Conservation (phyloP, 2,797 vertebrate genomes). For the Gouania willdenowi region DNA sequence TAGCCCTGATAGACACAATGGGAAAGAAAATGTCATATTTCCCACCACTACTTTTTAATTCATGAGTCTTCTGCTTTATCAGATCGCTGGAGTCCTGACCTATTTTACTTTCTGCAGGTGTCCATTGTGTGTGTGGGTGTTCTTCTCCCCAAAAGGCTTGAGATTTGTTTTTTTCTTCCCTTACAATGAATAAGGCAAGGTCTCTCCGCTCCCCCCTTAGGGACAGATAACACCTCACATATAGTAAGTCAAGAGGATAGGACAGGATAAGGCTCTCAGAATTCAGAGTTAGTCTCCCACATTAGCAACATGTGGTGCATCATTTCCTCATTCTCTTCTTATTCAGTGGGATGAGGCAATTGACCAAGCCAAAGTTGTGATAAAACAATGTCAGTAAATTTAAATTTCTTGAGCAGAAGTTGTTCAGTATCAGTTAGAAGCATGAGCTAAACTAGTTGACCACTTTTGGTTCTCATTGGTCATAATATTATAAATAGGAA, state of each 20-base stretch:
- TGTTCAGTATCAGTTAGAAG: no score
- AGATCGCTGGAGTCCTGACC: conserved; percentile 71
- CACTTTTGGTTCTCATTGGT: no score
- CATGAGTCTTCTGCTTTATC: conserved; percentile 75
- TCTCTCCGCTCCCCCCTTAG: conserved; percentile 39
- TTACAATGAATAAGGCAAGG: conserved; percentile 41
- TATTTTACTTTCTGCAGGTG: conserved; percentile 72
- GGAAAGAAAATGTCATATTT: conserved; percentile 74
- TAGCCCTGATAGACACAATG: conserved; percentile 69
- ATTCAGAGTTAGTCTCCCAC: conserved; percentile 60
- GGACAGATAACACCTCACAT: conserved; percentile 68
- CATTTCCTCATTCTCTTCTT: conserved; percentile 42
- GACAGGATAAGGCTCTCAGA: conserved; percentile 55
- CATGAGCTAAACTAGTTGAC: no score
- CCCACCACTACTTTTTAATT: conserved; percentile 71
- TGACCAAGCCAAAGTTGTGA: conserved; percentile 10
- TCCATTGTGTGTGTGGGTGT: conserved; percentile 68
- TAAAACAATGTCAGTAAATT: no score
- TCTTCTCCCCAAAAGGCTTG: conserved; percentile 51
- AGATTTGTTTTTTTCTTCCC: conserved; percentile 35
- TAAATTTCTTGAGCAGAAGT: no score
- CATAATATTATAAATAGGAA: no score
- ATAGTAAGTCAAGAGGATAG: conserved; percentile 56
- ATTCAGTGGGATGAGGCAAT: conserved; percentile 25
- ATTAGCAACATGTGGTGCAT: conserved; percentile 61